A percentile compares a stretch with the other conserved stretches of the same genome.
These are phyloP conservation scores for Synchiropus splendidus DNA, from an alignment of 2,113 vertebrate species.

Conservation along the genomic window DNA sequence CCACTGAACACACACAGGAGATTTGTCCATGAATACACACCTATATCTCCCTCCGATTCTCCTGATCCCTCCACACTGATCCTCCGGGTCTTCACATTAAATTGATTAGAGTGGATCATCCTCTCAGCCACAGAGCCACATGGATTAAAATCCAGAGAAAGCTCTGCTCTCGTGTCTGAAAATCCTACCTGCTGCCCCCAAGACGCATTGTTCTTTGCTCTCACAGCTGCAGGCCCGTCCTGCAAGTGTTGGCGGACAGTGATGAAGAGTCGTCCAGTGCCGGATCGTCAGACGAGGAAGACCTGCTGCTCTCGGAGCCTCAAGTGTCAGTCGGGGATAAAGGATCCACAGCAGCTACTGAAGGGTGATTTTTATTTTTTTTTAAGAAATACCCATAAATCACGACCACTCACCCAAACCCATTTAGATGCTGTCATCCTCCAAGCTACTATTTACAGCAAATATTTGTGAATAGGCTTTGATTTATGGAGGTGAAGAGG, in stretches of 20 bases:
- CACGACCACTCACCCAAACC: no score
- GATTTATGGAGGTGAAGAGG: no score
- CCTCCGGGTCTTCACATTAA: conserved; percentile 8
- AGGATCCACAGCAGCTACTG: conserved; percentile 23
- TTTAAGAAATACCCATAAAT: no score
- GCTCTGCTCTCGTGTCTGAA: no score
- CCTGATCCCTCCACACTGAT: conserved; percentile 13
- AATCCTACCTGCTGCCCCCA: no score
- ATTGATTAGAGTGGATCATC: conserved; percentile 12
- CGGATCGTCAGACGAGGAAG: conserved; percentile 80
- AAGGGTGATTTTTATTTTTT: conserved; percentile 55
- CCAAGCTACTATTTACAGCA: no score
- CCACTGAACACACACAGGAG: neutral
- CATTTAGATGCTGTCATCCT: no score
- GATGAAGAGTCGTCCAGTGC: conserved; percentile 83
- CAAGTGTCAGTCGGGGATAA: conserved; percentile 59
- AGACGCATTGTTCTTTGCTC: neutral
- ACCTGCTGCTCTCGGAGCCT: conserved; percentile 53
- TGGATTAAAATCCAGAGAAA: no score
- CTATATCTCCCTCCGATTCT: conserved; percentile 1
- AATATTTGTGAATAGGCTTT: no score
- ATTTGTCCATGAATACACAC: neutral
- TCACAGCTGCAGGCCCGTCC: conserved; percentile 42
- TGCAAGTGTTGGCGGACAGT: conserved; percentile 74
- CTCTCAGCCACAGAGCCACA: neutral